Percentiles rank a stretch among this genome's conserved stretches.
Conservation (phyloP, 37 sponge, comb jelly and placozoan species). For the Beroe ovata region DNA sequence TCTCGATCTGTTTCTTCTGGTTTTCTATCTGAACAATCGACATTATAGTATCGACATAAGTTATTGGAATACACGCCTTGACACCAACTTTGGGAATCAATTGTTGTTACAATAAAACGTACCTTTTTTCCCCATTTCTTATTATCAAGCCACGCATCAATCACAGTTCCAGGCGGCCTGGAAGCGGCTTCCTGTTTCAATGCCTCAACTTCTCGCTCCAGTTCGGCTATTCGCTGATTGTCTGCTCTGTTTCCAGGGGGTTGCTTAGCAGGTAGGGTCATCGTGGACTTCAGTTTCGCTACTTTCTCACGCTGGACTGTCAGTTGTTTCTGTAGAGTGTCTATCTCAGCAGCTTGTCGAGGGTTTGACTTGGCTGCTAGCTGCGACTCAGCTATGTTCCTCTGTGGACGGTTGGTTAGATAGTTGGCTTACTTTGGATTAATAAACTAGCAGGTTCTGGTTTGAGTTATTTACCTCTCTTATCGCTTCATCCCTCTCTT, state of each 20-base stretch:
- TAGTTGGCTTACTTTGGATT: too few species aligned
- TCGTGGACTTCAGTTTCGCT: background rate
- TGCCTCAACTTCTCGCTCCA: constrained; percentile 20
- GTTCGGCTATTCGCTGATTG: background rate
- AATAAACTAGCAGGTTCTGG: too few species aligned
- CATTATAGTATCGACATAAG: background rate
- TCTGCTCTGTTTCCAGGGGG: background rate
- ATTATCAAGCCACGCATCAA: constrained; percentile 54
- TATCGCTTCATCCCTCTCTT: background rate
- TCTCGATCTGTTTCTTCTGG: constrained; percentile 11
- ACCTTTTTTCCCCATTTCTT: constrained; percentile 66
- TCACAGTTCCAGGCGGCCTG: constrained; percentile 13
- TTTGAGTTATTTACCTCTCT: constrained; percentile 25
- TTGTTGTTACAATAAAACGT: background rate
- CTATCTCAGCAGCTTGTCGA: constrained; percentile 22
- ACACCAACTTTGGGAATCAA: too few species aligned
- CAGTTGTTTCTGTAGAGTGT: constrained; percentile 31
- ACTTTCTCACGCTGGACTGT: constrained; percentile 42
- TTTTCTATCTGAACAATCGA: constrained; percentile 36
- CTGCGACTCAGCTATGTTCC: background rate
- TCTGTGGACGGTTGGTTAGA: too few species aligned
- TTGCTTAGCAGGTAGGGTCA: background rate
- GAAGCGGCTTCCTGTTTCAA: background rate
- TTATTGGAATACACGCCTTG: background rate
- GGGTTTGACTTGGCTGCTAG: constrained; percentile 19